These are phyloP conservation scores for Tyria jacobaeae DNA, from an alignment of 2,888 invertebrate genomes.

Conservation along the genomic window DNA sequence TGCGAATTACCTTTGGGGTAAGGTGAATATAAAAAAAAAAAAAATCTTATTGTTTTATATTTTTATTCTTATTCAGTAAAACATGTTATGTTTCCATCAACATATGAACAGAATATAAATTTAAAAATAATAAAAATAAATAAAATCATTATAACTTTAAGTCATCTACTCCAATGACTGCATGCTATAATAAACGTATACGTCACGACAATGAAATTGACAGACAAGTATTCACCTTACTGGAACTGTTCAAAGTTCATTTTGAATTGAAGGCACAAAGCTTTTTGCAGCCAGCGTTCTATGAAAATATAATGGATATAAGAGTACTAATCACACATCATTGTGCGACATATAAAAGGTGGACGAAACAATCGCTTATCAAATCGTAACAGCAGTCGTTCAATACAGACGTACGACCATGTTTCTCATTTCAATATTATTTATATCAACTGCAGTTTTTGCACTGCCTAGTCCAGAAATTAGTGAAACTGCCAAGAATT, in stretches of 20 bases:
- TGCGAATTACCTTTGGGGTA: too few species aligned
- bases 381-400: conserved; percentile 71
- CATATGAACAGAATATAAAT: conserved; percentile 29
- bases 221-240: conserved; percentile 50
- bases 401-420: conserved; percentile 73
- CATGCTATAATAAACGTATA: conserved; percentile 74
- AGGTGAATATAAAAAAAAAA: too few species aligned
- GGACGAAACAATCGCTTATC: conserved; percentile 75
- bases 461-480: conserved; percentile 74
- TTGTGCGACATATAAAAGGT: conserved; percentile 83
- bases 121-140: conserved; percentile 55
- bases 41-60: too few species aligned
- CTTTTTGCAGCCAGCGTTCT: conserved; percentile 81
- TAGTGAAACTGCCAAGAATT: conserved; percentile 51
- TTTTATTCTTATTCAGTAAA: background rate
- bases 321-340: conserved; percentile 74
- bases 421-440: conserved; percentile 62
- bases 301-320: conserved; percentile 84
- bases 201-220: conserved; percentile 26
- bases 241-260: conserved; percentile 27
- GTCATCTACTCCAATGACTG: conserved; percentile 70
- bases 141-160: conserved; percentile 60
- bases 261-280: conserved; percentile 33
- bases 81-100: background rate
- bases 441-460: conserved; percentile 56